Percentiles rank a stretch among this genome's conserved stretches.
Evolutionary conservation across 2,113 vertebrate genomes (phyloP).

Genomic region (zebrafish (Danio rerio)): GRCz12tu NC_133190.1:32076501-32077000

Average conservation of each 20-base stretch:
- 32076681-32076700: constrained; percentile 78
- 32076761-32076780: constrained; percentile 45
- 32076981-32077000: constrained; percentile 67
- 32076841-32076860: not conserved
- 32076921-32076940: constrained; percentile 66
- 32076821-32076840: not conserved
- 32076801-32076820: not conserved
- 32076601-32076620: not conserved
- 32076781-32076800: not conserved
- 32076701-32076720: constrained; percentile 74
- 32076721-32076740: constrained; percentile 89
- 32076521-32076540: too few species aligned
- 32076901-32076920: constrained; percentile 27
- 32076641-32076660: not conserved
- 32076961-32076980: constrained; percentile 44
- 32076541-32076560: too few species aligned
- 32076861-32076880: not conserved
- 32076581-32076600: not conserved
- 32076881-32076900: not conserved
- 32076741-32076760: constrained; percentile 80
- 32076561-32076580: not conserved
- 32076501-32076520: too few species aligned
- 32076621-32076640: not conserved
- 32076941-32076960: constrained; percentile 64
- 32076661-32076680: constrained; percentile 72